Percentiles rank a stretch among this genome's conserved stretches.
These are phyloP conservation scores for Enteromius viviparus DNA, from an alignment of 2,797 vertebrate species.

Conservation along the genomic window DNA sequence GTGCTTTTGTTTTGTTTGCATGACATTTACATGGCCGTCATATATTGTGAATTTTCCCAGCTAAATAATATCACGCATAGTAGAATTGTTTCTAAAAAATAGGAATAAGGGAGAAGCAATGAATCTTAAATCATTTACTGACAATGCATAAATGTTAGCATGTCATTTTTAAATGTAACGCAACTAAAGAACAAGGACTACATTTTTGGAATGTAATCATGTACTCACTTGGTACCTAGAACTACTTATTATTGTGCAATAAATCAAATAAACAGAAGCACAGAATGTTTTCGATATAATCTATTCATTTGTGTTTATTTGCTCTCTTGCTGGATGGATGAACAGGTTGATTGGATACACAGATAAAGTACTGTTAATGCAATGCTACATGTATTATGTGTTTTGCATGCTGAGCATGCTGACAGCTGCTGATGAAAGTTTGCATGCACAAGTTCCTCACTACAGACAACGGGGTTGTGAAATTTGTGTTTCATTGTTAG, in stretches of 20 bases:
- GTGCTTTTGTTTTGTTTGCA: background rate
- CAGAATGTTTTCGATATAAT: background rate
- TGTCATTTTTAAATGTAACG: background rate
- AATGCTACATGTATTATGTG: background rate
- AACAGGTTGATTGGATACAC: background rate
- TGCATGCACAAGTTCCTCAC: background rate
- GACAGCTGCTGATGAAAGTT: background rate
- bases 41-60: background rate
- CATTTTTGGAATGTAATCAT: too few species aligned
- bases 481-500: slow-evolving; percentile 10
- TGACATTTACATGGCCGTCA: background rate
- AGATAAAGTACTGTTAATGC: slow-evolving; percentile 1
- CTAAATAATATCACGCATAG: background rate
- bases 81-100: background rate
- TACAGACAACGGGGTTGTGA: background rate
- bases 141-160: too few species aligned
- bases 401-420: background rate
- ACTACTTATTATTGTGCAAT: background rate
- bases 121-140: too few species aligned
- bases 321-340: background rate
- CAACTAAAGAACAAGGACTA: too few species aligned
- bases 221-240: background rate
- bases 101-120: too few species aligned
- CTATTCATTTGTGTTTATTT: background rate
- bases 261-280: background rate